Conservation (phyloP, 2,797 vertebrate genomes). For the Vipera ursinii region DNA sequence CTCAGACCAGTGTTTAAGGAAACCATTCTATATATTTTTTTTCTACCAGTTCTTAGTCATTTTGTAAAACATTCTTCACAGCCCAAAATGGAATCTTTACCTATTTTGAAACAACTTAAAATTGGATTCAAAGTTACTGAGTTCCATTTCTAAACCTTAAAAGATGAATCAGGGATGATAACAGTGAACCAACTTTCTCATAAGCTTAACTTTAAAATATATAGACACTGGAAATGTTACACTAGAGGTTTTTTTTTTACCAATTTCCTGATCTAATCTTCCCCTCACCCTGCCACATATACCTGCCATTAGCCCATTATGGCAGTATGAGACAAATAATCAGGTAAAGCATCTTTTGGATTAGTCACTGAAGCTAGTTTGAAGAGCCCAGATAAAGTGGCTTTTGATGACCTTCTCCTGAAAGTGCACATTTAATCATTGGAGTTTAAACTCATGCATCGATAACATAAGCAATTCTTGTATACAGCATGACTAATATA, state of each 20-base stretch:
- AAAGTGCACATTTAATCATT: conserved; percentile 1
- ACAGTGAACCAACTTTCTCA: neutral
- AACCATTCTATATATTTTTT: neutral
- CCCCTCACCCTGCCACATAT: neutral
- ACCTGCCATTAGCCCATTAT: neutral
- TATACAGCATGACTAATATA: neutral
- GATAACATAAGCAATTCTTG: neutral
- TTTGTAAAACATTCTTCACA: neutral
- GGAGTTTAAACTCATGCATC: conserved; percentile 11
- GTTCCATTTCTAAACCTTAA: neutral
- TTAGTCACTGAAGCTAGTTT: neutral
- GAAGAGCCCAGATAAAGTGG: neutral
- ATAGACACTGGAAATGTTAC: neutral
- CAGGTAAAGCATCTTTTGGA: neutral
- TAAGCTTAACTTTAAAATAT: neutral
- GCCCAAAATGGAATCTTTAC: neutral
- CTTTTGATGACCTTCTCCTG: conserved; percentile 1
- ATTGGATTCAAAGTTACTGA: neutral
- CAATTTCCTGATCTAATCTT: neutral
- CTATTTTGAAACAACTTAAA: neutral
- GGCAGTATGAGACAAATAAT: neutral
- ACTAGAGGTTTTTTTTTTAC: neutral
- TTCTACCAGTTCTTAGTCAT: neutral
- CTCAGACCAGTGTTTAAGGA: neutral
- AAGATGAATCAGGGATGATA: neutral